Percentiles rank a stretch among this genome's conserved stretches.
These are phyloP conservation scores for Chlorodrepanis virens DNA, from an alignment of 2,113 vertebrate genomes.

Conservation along the genomic window DNA sequence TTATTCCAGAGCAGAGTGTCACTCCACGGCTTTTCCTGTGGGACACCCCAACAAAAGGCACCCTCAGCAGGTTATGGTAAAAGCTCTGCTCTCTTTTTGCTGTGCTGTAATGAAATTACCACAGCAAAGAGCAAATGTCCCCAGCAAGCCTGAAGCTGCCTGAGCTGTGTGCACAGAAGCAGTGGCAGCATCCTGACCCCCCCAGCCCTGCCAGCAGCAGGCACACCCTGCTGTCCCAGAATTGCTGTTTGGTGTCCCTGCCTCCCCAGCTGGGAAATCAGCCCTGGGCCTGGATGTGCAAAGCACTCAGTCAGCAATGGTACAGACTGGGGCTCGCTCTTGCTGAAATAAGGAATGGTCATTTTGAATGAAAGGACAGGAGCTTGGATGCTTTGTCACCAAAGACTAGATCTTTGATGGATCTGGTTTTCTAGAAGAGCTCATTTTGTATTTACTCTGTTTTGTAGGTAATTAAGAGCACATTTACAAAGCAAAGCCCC, in stretches of 20 bases:
- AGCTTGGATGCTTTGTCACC: not conserved
- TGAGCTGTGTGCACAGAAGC: not conserved
- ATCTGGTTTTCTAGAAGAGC: not conserved
- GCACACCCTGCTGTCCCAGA: not conserved
- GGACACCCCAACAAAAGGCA: not conserved
- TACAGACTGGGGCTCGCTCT: fast-evolving
- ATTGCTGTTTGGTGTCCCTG: not conserved
- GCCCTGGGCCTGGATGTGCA: not conserved
- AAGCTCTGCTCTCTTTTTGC: not conserved
- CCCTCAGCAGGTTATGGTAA: not conserved
- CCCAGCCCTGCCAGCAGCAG: not conserved
- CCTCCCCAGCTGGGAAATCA: not conserved
- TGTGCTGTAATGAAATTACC: not conserved
- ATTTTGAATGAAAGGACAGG: not conserved
- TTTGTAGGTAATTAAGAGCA: not conserved
- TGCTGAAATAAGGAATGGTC: not conserved
- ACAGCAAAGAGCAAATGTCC: slow-evolving; percentile 1
- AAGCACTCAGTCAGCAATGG: not conserved
- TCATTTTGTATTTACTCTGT: not conserved
- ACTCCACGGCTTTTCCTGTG: not conserved
- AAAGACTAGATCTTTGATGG: not conserved
- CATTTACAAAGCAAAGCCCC: not conserved
- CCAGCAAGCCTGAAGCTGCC: not conserved
- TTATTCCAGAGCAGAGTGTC: not conserved
- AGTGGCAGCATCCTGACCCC: not conserved